Evolutionary conservation across 2,888 invertebrate species (phyloP).

Genomic region (Acrobasis repandana): DNA sequence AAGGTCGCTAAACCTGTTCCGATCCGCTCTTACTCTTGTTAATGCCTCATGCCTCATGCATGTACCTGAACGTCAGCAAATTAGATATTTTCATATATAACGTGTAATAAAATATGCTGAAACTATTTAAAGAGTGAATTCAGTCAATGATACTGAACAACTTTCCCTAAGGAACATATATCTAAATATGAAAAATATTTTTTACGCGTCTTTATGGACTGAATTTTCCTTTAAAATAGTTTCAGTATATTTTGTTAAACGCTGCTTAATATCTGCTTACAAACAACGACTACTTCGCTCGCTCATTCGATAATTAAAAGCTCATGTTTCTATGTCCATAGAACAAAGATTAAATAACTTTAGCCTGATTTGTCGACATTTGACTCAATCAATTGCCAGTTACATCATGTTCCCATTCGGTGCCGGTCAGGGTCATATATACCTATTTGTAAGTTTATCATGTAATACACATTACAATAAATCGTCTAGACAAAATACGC

Average conservation of each 20-base stretch:
- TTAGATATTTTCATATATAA: not conserved
- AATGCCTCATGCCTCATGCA: too few species aligned
- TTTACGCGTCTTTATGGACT: too few species aligned
- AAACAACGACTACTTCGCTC: too few species aligned
- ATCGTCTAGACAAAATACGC: not conserved
- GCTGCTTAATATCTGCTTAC: too few species aligned
- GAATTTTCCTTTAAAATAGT: too few species aligned
- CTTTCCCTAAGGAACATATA: too few species aligned
- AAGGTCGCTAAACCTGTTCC: not conserved
- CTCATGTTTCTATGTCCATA: not conserved
- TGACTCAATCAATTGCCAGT: not conserved
- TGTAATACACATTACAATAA: not conserved
- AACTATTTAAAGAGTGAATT: too few species aligned
- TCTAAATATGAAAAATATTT: too few species aligned
- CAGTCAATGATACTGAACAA: too few species aligned
- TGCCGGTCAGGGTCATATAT: slow-evolving; percentile 1
- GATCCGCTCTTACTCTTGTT: slow-evolving; percentile 4
- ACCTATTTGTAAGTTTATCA: slow-evolving; percentile 1
- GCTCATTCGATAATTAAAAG: too few species aligned
- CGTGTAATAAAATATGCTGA: too few species aligned
- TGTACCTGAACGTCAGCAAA: not conserved
- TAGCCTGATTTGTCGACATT: slow-evolving; percentile 2
- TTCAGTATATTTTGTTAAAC: too few species aligned
- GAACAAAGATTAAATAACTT: not conserved
- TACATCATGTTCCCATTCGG: not conserved